These are phyloP conservation scores for Hypothenemus hampei DNA, from an alignment of 1,140 invertebrate species.

Conservation along the genomic window DNA sequence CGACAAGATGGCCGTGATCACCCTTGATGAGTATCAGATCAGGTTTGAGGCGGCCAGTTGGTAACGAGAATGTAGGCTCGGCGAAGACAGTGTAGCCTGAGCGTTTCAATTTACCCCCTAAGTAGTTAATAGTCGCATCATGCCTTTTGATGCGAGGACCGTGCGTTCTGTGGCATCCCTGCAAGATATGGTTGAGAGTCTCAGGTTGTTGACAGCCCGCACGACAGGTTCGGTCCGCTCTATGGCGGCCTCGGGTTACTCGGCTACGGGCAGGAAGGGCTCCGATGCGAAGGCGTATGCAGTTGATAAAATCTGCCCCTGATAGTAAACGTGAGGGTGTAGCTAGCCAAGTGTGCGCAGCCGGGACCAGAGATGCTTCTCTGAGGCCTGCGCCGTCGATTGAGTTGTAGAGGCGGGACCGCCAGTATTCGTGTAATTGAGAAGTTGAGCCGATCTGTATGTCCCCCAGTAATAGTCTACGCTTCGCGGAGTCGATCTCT, in stretches of 20 bases:
- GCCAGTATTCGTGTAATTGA: not conserved
- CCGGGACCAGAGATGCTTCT: not conserved
- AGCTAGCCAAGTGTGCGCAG: not conserved
- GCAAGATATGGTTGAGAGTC: slow-evolving; percentile 19
- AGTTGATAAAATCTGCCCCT: slow-evolving; percentile 10
- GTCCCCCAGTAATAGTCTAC: not conserved
- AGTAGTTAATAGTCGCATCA: too few relatives aligned
- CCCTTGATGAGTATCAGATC: not conserved
- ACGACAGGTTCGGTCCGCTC: not conserved
- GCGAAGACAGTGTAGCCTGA: not conserved
- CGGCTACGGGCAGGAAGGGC: too few relatives aligned
- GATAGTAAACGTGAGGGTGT: not conserved
- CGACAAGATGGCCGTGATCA: not conserved
- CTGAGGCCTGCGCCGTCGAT: not conserved
- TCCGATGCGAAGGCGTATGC: too few relatives aligned
- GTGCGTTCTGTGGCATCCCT: slow-evolving; percentile 6
- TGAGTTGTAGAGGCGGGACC: not conserved
- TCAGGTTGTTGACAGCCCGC: slow-evolving; percentile 7
- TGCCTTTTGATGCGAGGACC: not conserved
- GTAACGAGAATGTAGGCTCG: not conserved
- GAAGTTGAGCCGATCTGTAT: not conserved
- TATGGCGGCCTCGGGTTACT: slow-evolving; percentile 1
- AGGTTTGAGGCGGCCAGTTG: not conserved
- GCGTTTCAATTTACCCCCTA: not conserved
- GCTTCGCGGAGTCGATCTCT: not conserved